Percentiles rank a stretch among this genome's conserved stretches.
Conservation (phyloP, 2,113 vertebrate species). For the Oxygymnocypris stewartii region DNA sequence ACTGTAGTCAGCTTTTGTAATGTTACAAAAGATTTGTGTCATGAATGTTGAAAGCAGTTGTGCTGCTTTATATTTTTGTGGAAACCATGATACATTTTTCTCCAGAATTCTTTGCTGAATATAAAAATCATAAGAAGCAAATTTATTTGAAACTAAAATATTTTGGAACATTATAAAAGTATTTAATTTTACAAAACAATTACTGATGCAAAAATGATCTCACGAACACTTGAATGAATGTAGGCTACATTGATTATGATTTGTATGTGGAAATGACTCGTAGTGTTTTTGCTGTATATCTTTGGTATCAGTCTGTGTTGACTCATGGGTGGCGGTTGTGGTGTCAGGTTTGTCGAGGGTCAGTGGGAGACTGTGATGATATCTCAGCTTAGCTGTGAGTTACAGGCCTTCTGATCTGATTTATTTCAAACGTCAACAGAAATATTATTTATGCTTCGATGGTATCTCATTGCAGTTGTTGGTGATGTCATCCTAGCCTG, state of each 20-base stretch:
- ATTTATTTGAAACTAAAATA: neutral
- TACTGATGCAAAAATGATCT: neutral
- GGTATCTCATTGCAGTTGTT: constrained; percentile 66
- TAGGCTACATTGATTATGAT: neutral
- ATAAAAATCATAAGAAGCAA: neutral
- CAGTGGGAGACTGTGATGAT: constrained; percentile 23
- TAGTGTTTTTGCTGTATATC: neutral
- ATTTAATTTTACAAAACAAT: too few relatives aligned
- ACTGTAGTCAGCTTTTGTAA: too few relatives aligned
- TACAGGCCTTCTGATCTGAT: constrained; percentile 55
- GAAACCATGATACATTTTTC: neutral
- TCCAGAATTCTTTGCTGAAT: neutral
- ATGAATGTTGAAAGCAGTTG: neutral
- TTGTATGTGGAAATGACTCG: neutral
- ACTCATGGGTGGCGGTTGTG: constrained; percentile 9
- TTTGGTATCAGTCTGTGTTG: constrained; percentile 11
- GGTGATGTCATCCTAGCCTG: constrained; percentile 68
- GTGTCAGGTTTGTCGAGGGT: constrained; percentile 6
- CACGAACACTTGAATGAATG: neutral
- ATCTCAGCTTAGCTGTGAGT: constrained; percentile 44
- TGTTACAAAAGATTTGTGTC: neutral
- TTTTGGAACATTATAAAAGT: too few relatives aligned
- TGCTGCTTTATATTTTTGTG: neutral
- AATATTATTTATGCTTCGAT: constrained; percentile 66
- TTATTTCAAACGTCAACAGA: constrained; percentile 63